Evolutionary conservation across 2,113 vertebrate genomes (phyloP), one percentile per base, ranked within the genome.

Genomic region (Cyprinus carpio): DNA sequence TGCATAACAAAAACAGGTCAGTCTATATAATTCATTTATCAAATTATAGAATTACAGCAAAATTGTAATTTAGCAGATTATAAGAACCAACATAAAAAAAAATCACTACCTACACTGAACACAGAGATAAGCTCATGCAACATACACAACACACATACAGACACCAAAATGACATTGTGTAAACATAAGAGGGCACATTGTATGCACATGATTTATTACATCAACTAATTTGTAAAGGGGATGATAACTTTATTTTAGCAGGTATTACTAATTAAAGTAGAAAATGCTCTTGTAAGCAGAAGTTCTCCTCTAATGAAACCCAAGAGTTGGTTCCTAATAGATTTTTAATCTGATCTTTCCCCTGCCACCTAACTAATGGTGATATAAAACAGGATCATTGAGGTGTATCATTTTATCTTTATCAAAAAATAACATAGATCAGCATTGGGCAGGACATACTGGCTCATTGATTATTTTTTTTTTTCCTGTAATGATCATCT

Each of bases 201-300:
- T 75, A 27, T 27, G 43, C n/a, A 49, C 23, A 12, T 75, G 72
- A 75, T 72, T 77, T 78, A 64, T 65, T 75, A 60, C 51, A 23
- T 27, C 58, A 71, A 49, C 46, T 25, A 49, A 82, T 71, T 29
- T 71, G n/a, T 43, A 76, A 65, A 37, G 27, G 27, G 23, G 43
- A 58, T 62, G 58, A 56, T 85, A 65, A 60, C 64, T 34, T 78
- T 56, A 43, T 86, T 83, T 75, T 86, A 87, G 83, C 89, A 86
- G 83, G 75, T 69, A 83, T 87, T 82, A 87, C 88, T 89, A 88
- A 92, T 91, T 89, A 86, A 85, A 72, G 34, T 51, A 12, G 89
- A 89, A 78, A 88, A 64, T 87, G 76, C 89, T 77, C 82, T 69
- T 82, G 51, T 65, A 87, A 75, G 82, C 34, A 69, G 34, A 82